Conservation (phyloP, 2,797 vertebrate genomes). For the Erithacus rubecula region DNA sequence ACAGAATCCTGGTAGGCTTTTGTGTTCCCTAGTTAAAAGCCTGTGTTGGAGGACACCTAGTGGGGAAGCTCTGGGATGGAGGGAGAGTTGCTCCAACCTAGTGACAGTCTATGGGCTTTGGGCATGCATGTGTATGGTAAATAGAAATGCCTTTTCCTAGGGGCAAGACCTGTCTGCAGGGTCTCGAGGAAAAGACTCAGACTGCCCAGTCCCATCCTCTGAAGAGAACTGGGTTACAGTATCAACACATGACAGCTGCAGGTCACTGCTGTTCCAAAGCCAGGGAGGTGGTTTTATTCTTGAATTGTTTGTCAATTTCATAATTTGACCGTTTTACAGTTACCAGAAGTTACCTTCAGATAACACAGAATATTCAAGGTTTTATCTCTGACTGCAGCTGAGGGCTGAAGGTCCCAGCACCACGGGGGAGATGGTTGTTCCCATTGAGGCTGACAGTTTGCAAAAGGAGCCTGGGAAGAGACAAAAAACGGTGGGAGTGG, state of each 20-base stretch:
- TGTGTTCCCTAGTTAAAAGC: not conserved
- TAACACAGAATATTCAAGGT: not conserved
- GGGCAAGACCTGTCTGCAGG: not conserved
- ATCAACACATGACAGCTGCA: not conserved
- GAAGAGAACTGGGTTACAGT: not conserved
- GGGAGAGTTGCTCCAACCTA: not conserved
- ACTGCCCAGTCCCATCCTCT: not conserved
- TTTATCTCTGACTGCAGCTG: not conserved
- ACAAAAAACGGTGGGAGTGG: not conserved
- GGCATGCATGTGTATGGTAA: accelerated
- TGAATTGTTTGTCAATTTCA: not conserved
- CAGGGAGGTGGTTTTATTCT: not conserved
- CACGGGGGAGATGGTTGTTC: accelerated
- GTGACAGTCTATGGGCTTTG: not conserved
- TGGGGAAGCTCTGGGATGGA: not conserved
- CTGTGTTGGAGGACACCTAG: not conserved
- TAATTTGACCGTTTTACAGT: not conserved
- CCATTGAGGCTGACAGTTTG: not conserved
- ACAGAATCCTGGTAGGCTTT: not conserved
- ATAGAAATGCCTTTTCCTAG: not conserved
- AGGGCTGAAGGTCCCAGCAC: not conserved
- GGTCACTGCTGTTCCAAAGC: not conserved
- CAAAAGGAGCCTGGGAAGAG: not conserved
- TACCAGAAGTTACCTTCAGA: not conserved
- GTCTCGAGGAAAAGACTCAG: not conserved